Conservation (phyloP, 2,888 invertebrate species). For the Apocheima hispidaria region DNA sequence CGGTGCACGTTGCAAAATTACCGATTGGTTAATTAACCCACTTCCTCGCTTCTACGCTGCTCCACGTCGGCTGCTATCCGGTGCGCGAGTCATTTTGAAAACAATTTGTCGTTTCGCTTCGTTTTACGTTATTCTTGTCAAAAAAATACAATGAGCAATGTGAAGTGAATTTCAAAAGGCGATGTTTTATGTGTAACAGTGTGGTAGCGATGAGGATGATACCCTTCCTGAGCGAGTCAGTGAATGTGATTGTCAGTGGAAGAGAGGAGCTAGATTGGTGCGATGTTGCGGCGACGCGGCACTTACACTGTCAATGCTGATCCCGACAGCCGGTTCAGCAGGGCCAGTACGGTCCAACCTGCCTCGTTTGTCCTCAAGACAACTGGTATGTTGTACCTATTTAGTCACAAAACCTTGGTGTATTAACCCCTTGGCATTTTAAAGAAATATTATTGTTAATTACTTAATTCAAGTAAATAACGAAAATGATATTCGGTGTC, state of each 20-base stretch:
- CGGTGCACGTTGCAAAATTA: constrained; percentile 77
- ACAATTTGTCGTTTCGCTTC: constrained; percentile 56
- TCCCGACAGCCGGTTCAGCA: constrained; percentile 59
- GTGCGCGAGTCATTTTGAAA: constrained; percentile 64
- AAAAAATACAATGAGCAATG: constrained; percentile 49
- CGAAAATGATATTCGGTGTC: constrained; percentile 16
- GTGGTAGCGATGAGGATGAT: constrained; percentile 43
- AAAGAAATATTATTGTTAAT: constrained; percentile 21
- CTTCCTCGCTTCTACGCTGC: constrained; percentile 62
- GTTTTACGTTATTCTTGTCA: constrained; percentile 35
- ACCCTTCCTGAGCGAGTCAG: constrained; percentile 17
- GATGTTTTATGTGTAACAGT: constrained; percentile 34
- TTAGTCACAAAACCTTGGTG: constrained; percentile 1
- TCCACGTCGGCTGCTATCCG: constrained; percentile 58
- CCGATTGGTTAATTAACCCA: constrained; percentile 77
- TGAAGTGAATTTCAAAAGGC: constrained; percentile 36
- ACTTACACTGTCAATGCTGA: constrained; percentile 79
- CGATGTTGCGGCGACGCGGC: constrained; percentile 78
- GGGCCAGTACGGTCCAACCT: constrained; percentile 57
- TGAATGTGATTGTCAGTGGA: constrained; percentile 36
- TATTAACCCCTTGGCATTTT: not conserved
- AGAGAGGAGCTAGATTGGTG: constrained; percentile 51
- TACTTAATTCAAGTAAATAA: constrained; percentile 18
- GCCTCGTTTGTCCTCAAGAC: constrained; percentile 60
- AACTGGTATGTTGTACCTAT: constrained; percentile 59